Conservation (phyloP, 2,888 invertebrate genomes). For the Nineta flava region DNA sequence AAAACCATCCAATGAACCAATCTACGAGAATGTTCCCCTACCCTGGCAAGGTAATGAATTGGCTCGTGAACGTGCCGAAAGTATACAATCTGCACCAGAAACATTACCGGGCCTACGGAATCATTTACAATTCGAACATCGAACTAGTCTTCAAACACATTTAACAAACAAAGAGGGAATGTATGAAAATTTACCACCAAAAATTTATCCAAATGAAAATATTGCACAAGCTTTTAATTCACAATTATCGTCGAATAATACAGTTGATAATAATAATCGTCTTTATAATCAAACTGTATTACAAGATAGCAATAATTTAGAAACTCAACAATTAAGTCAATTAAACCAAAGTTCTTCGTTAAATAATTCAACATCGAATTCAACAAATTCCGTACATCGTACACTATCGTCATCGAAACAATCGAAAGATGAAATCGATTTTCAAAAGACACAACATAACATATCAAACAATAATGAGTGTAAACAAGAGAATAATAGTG, state of each 20-base stretch:
- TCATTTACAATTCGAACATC: background rate
- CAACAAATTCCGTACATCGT: background rate
- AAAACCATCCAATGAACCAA: conserved; percentile 43
- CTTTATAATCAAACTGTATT: background rate
- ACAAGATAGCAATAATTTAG: background rate
- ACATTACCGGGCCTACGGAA: conserved; percentile 20
- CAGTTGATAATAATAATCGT: background rate
- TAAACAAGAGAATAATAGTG: background rate
- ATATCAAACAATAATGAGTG: background rate
- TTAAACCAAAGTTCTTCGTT: background rate
- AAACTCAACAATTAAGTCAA: background rate
- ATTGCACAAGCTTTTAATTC: background rate
- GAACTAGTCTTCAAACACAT: background rate
- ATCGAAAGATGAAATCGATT: background rate
- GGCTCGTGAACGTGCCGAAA: conserved; percentile 39
- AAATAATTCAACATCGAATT: background rate
- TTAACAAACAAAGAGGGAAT: background rate
- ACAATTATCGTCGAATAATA: background rate
- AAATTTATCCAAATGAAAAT: background rate
- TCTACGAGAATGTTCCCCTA: conserved; percentile 66
- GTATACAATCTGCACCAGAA: conserved; percentile 56
- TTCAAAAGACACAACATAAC: background rate
- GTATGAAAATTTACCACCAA: conserved; percentile 1
- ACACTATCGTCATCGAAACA: background rate
- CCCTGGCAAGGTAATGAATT: conserved; percentile 35